A percentile compares a stretch with the other conserved stretches of the same genome.
Conservation (phyloP, 2,888 invertebrate genomes). For the Busseola fusca region DNA sequence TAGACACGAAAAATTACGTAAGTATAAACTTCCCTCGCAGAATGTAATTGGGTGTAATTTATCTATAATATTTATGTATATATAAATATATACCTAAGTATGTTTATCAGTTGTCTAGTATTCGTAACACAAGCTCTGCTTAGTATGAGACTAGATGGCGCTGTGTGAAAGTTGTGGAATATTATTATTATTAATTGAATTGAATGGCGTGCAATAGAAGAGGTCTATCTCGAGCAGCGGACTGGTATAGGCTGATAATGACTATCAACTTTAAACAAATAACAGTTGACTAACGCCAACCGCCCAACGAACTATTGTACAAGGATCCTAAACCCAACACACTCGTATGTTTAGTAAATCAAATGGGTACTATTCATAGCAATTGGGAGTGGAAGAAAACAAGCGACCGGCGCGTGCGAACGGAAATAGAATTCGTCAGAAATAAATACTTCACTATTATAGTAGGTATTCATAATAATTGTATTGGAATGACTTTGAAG, state of each 20-base stretch:
- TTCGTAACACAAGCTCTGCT: too few relatives aligned
- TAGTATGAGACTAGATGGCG: too few relatives aligned
- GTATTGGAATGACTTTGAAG: constrained; percentile 8
- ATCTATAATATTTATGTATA: too few relatives aligned
- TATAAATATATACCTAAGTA: too few relatives aligned
- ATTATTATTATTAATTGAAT: too few relatives aligned
- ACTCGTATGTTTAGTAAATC: constrained; percentile 36
- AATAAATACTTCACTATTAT: constrained; percentile 9
- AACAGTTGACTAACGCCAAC: not conserved
- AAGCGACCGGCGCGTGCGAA: constrained; percentile 40
- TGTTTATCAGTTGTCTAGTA: too few relatives aligned
- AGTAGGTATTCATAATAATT: constrained; percentile 17
- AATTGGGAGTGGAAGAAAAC: constrained; percentile 30
- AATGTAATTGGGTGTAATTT: too few relatives aligned
- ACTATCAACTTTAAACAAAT: not conserved
- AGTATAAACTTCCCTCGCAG: not conserved
- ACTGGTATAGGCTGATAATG: too few relatives aligned
- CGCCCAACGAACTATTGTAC: not conserved
- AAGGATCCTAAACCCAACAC: not conserved
- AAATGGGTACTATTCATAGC: constrained; percentile 38
- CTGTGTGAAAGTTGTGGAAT: too few relatives aligned
- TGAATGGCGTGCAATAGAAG: too few relatives aligned
- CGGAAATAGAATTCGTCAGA: constrained; percentile 35
- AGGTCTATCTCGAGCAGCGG: too few relatives aligned
- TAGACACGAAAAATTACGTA: not conserved